These are phyloP conservation scores for Camponotus vicinus DNA, from an alignment of 1,140 invertebrate genomes.

Conservation along the genomic window DNA sequence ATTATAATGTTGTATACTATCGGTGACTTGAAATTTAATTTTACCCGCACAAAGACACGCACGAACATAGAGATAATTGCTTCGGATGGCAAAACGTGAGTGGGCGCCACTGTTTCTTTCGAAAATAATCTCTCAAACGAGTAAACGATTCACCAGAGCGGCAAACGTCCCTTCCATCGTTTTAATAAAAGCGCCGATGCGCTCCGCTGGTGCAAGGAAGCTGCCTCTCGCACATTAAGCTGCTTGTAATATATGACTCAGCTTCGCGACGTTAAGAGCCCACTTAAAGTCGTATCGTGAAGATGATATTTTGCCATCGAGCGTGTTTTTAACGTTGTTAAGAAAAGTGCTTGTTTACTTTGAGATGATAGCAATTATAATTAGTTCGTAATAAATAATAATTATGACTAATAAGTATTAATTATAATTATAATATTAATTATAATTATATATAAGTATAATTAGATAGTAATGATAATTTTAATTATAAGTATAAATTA, in stretches of 20 bases:
- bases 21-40: slow-evolving; percentile 57
- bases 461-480: too few relatives aligned
- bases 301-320: slow-evolving; percentile 52
- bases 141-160: slow-evolving; percentile 36
- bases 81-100: slow-evolving; percentile 30
- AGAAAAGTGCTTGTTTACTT: background rate
- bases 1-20: slow-evolving; percentile 3
- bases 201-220: slow-evolving; percentile 37
- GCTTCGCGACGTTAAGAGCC: slow-evolving; percentile 53
- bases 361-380: slow-evolving; percentile 15
- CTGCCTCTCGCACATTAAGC: slow-evolving; percentile 42
- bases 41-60: slow-evolving; percentile 1
- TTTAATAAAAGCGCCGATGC: slow-evolving; percentile 53
- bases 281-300: slow-evolving; percentile 28
- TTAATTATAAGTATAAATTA: background rate
- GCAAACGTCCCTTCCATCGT: slow-evolving; percentile 37
- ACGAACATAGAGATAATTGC: slow-evolving; percentile 8
- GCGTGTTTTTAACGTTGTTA: slow-evolving; percentile 6
- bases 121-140: slow-evolving; percentile 60
- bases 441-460: too few relatives aligned
- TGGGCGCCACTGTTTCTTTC: slow-evolving; percentile 49
- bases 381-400: background rate
- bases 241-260: slow-evolving; percentile 58
- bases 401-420: too few relatives aligned
- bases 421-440: background rate